Evolutionary conservation across 2,113 vertebrate species (phyloP).

Genomic region (Vanacampus margaritifer): DNA sequence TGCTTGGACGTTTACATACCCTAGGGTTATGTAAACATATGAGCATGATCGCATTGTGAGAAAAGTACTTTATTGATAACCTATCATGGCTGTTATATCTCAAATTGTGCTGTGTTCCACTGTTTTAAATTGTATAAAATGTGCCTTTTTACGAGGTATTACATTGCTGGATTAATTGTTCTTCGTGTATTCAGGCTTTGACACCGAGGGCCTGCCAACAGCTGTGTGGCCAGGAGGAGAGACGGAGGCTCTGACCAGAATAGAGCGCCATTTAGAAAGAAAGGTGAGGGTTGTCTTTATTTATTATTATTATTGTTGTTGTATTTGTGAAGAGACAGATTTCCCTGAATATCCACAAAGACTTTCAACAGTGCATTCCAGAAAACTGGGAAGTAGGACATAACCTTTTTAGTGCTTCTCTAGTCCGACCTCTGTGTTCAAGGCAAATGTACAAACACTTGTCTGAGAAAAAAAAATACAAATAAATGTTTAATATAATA

Average conservation of each 20-base stretch:
- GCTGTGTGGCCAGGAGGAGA: conserved; percentile 78
- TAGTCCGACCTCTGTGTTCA: neutral
- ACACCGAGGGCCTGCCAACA: conserved; percentile 68
- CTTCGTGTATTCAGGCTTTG: conserved; percentile 61
- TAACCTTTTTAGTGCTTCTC: neutral
- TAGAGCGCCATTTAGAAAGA: conserved; percentile 76
- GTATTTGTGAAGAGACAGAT: neutral
- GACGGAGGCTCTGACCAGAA: conserved; percentile 72
- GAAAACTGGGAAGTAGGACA: neutral
- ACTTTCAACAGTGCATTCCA: neutral
- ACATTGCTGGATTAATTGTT: neutral
- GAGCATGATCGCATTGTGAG: too few relatives aligned
- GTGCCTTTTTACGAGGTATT: neutral
- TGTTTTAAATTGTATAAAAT: neutral
- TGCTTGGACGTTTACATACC: too few relatives aligned
- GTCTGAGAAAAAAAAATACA: neutral
- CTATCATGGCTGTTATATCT: too few relatives aligned
- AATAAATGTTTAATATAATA: too few relatives aligned
- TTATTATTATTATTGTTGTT: neutral
- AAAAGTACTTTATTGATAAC: too few relatives aligned
- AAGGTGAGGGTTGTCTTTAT: conserved; percentile 54
- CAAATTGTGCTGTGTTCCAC: too few relatives aligned
- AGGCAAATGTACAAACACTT: neutral
- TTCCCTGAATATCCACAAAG: neutral
- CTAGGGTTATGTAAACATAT: too few relatives aligned